Conservation (phyloP, 2,797 vertebrate genomes). For the Basileuterus tristriatus region DNA sequence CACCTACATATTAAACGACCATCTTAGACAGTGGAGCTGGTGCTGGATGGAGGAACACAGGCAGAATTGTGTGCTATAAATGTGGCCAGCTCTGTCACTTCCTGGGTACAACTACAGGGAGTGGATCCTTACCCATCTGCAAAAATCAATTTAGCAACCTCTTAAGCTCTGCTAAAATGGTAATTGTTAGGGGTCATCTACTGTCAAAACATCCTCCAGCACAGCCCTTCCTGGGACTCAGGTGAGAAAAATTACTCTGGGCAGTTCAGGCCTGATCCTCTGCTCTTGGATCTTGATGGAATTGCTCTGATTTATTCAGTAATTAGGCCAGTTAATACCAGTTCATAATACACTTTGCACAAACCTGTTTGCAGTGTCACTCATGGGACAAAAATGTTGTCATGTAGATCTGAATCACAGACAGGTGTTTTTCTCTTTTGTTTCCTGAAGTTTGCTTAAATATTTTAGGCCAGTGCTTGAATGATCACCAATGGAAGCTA, state of each 20-base stretch:
- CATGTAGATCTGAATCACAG: background rate
- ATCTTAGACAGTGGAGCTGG: background rate
- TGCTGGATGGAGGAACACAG: background rate
- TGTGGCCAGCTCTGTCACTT: background rate
- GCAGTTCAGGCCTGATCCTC: background rate
- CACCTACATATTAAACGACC: background rate
- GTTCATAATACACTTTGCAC: background rate
- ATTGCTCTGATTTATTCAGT: background rate
- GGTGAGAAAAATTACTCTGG: background rate
- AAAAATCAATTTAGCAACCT: background rate
- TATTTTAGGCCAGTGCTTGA: background rate
- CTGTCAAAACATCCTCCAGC: background rate
- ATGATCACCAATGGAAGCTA: background rate
- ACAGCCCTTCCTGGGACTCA: background rate
- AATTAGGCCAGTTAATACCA: background rate
- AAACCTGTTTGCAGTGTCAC: background rate
- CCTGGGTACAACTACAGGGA: background rate
- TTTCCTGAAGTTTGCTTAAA: slow-evolving; percentile 3
- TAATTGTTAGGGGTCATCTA: background rate
- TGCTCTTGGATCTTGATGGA: background rate
- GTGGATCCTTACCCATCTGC: background rate
- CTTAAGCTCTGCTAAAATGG: background rate
- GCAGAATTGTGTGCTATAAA: rapidly evolving
- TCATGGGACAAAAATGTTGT: background rate
- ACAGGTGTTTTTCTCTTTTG: background rate